Base-by-base conservation (phyloP, 2,888 invertebrate genomes). In the Mythimna vitellina region DNA sequence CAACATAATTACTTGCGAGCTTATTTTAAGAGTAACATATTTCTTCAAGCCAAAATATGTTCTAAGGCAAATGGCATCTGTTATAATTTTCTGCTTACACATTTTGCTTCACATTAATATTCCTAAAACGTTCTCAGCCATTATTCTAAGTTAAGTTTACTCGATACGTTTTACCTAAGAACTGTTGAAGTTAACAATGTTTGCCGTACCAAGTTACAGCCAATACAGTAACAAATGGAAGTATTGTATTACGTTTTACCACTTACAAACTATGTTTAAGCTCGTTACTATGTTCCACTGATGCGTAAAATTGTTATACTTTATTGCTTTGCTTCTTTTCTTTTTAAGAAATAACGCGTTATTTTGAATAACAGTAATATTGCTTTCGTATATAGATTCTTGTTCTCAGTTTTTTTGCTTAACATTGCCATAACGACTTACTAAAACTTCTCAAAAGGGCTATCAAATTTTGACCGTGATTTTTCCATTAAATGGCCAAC, bases 171-270 rank as follows among this genome's bases (percentile, higher is more conserved):
- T 86, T 81, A 83, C 81, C 84, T 83, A 65, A 76, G 75, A 77
- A 83, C 82, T 89, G 89, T 89, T 87, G 86, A 85, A 88, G 85
- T 86, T 84, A 79, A 87, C 86, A 88, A 87, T 78, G 89, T 92
- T 91, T 89, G 88, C 88, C 88, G 88, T 87, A 86, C 86, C 82
- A 86, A 91, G 87, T 91, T 90, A 88, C 90, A 84, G 89, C 62
- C 88, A 88, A 89, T 90, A 89, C 86, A 83, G 88, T 89, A 90
- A 89, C 91, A 90, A 93, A 92, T 91, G 89, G 88, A 88, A 87
- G 91, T 92, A 92, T 94, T 92, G 91, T 92, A 87, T 92, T 93
- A 92, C 93, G 90, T 85, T 87, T 85, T 81, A 83, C 89, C 87
- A 89, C 88, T 91, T 88, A 89, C 86, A 85, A 87, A 90, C 86